These are phyloP conservation scores for Gryllus longicercus DNA, from an alignment of 2,888 invertebrate species.

Conservation along the genomic window DNA sequence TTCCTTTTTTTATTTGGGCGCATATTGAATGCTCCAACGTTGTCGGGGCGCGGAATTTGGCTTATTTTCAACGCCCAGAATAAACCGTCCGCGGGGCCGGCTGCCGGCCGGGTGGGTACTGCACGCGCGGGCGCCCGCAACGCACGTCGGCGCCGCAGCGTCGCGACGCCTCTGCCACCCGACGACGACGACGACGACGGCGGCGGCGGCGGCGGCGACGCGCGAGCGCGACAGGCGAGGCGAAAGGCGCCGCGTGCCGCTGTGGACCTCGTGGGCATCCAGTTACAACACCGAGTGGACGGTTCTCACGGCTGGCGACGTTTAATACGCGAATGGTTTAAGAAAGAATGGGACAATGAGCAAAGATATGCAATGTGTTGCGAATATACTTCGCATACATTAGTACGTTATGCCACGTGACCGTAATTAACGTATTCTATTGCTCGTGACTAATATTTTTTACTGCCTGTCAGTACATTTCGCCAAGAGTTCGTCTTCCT, in stretches of 20 bases:
- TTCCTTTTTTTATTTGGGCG: background rate
- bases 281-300: slow-evolving; percentile 34
- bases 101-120: background rate
- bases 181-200: slow-evolving; percentile 36
- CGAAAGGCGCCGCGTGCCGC: slow-evolving; percentile 54
- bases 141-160: background rate
- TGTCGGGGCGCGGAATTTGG: background rate
- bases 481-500: too few species aligned
- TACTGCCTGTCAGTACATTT: too few species aligned
- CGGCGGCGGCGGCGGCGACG: too few species aligned
- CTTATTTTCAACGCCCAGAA: background rate
- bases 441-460: too few species aligned
- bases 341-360: too few species aligned
- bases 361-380: too few species aligned
- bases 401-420: too few species aligned
- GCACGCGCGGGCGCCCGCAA: background rate
- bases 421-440: too few species aligned
- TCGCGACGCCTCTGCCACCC: background rate
- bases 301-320: too few species aligned
- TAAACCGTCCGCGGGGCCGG: background rate
- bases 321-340: too few species aligned
- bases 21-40: background rate
- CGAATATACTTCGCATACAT: too few species aligned
- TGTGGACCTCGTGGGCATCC: slow-evolving; percentile 55
- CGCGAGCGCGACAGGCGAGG: slow-evolving; percentile 56